Conservation (phyloP, 2,888 invertebrate genomes). For the Schrankia costaestrigalis region DNA sequence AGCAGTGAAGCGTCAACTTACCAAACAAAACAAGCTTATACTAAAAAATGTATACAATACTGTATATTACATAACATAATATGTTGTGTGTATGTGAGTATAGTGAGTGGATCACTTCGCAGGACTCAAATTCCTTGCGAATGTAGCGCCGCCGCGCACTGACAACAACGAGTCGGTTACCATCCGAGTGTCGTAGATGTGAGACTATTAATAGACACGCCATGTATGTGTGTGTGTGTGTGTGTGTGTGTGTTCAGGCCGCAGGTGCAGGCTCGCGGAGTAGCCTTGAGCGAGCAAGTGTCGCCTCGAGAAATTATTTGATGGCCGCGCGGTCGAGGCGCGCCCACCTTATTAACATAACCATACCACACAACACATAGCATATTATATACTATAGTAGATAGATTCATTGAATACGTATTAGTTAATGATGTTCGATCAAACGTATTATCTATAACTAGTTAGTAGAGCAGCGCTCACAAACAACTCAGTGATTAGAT, state of each 20-base stretch:
- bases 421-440: too few relatives aligned
- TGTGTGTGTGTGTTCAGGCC: conserved; percentile 14
- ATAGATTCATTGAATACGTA: too few relatives aligned
- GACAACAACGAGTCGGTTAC: conserved; percentile 34
- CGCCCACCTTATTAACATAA: background rate
- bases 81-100: too few relatives aligned
- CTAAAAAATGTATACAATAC: too few relatives aligned
- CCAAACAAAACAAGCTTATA: too few relatives aligned
- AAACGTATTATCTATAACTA: too few relatives aligned
- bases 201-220: conserved; percentile 34
- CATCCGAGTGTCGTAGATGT: conserved; percentile 25
- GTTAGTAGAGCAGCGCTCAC: too few relatives aligned
- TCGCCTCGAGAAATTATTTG: conserved; percentile 32
- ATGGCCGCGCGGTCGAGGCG: conserved; percentile 17
- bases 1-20: too few relatives aligned
- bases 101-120: conserved; percentile 7
- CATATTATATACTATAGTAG: background rate
- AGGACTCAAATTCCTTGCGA: conserved; percentile 29
- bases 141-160: conserved; percentile 33
- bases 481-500: too few relatives aligned
- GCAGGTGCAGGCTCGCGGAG: conserved; percentile 32
- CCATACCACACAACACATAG: conserved; percentile 3
- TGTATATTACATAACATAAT: too few relatives aligned
- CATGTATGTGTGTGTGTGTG: too few relatives aligned
- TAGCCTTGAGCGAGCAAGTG: conserved; percentile 37